Base-by-base conservation (phyloP, 2,113 vertebrate genomes). In the Pachyramphus minor region DNA sequence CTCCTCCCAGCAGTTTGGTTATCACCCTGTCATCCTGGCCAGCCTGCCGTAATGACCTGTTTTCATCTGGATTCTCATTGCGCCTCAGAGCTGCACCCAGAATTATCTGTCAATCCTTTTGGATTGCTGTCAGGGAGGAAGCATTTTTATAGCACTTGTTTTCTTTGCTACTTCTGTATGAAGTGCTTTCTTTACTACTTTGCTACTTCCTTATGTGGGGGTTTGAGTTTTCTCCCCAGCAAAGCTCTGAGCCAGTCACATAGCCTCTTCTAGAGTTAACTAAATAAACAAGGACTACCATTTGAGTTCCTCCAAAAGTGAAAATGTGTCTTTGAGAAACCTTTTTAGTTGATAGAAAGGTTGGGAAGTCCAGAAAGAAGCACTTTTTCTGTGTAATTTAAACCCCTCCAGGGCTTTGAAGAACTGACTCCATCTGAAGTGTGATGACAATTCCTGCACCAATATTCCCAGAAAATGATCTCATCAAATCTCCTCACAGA, bases 101-200 rank as follows among this genome's bases (percentile, higher is more conserved):
- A 64, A 72, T 47, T 86, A 47, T 73, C 47, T 45, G n/a, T 53
- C 75, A 90, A 2, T 41, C 12, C 31, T 30, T 63, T 71, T 59
- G 62, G 72, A 77, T 59, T 66, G 74, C 75, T 93, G 50, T 35
- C 87, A 80, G 39, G 69, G 75, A 74, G 76, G 44, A 93, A 89
- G 63, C 25, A 90, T 83, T 92, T 95, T 95, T 89, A 88, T 39
- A 69, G 59, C 45, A 49, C 27, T 93, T 85, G 14, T 71, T 82
- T 82, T 75, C 58, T 96, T 89, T 50, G n/a, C 68, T 91, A 17
- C 19, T 92, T 89, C 64, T 87, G 52, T 81, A 64, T 6, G 3
- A 75, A 76, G 27, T 10, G 1, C 23, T 56, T 90, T 52, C 64
- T 74, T 93, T 42, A 62, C 45, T 88, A 64, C 66, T 90, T 79